Conservation (phyloP, 1,140 invertebrate species). For the Ditylenchus dipsaci region DNA sequence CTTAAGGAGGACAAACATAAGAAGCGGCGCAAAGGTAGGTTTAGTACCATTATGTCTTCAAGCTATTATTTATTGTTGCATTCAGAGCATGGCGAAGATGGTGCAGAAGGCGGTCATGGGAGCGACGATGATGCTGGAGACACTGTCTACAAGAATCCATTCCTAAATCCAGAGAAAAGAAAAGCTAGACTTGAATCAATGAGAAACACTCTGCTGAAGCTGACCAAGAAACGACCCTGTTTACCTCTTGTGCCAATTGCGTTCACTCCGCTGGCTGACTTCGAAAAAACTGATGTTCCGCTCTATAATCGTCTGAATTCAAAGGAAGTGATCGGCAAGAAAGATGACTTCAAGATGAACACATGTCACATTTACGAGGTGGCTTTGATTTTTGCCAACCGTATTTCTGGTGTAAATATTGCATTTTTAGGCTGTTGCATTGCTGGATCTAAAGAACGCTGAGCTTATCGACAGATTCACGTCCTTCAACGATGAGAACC, state of each 20-base stretch:
- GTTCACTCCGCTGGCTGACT: slow-evolving; percentile 37
- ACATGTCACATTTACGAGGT: slow-evolving; percentile 51
- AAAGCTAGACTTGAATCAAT: slow-evolving; percentile 4
- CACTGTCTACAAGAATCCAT: not conserved
- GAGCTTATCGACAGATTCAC: slow-evolving; percentile 11
- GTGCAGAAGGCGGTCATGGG: not conserved
- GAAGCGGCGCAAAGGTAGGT: slow-evolving; percentile 9
- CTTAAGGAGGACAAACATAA: slow-evolving; percentile 22
- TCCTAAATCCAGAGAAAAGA: slow-evolving; percentile 11
- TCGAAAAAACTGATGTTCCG: slow-evolving; percentile 38
- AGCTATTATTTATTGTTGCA: no score
- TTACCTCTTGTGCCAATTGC: slow-evolving; percentile 36
- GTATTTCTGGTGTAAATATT: not conserved
- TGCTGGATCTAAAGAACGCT: slow-evolving; percentile 27
- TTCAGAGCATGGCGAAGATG: slow-evolving; percentile 3
- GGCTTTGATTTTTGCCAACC: not conserved
- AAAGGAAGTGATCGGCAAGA: slow-evolving; percentile 51
- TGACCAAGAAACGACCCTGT: not conserved
- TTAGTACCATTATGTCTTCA: no score
- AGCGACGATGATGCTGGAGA: slow-evolving; percentile 1
- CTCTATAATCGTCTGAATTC: slow-evolving; percentile 30
- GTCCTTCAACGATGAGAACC: not conserved
- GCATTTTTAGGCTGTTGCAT: slow-evolving; percentile 11
- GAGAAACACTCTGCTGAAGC: not conserved
- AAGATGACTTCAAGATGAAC: slow-evolving; percentile 60